Evolutionary conservation across 2,797 vertebrate species (phyloP).

Genomic region (Spinus pinus): DNA sequence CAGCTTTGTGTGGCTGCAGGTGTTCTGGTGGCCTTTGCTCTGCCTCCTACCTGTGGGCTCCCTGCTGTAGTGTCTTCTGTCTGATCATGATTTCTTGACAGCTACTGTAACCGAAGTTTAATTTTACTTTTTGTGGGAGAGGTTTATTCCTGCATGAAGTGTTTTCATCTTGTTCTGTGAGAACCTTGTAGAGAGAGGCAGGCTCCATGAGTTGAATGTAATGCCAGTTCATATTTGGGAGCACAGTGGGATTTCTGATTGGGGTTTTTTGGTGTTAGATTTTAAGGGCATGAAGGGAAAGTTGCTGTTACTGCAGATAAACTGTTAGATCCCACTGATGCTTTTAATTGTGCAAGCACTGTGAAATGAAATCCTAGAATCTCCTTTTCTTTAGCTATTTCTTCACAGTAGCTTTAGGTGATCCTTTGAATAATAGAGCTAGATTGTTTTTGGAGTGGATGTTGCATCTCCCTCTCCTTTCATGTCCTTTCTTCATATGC

Average conservation of each 20-base stretch:
- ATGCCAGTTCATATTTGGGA: neutral
- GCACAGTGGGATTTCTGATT: neutral
- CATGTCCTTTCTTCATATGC: neutral
- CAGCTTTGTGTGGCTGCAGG: neutral
- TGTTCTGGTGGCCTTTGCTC: neutral
- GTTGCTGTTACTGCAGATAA: neutral
- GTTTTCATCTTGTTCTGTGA: neutral
- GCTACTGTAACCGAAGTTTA: neutral
- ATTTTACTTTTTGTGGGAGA: neutral
- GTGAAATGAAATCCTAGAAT: neutral
- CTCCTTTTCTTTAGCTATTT: neutral
- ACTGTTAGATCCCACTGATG: neutral
- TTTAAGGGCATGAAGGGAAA: neutral
- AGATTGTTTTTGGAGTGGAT: neutral
- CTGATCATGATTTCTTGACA: neutral
- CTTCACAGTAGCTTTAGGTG: neutral
- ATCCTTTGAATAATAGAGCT: neutral
- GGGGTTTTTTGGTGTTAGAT: neutral
- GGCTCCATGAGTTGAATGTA: neutral
- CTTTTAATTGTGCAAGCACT: neutral
- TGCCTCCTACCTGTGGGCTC: neutral
- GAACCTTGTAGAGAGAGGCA: neutral
- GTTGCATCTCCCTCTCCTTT: neutral
- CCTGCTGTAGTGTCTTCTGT: rapidly evolving
- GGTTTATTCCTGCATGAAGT: neutral